These are phyloP conservation scores for Globodera rostochiensis DNA, from an alignment of 1,140 invertebrate species.

Conservation along the genomic window DNA sequence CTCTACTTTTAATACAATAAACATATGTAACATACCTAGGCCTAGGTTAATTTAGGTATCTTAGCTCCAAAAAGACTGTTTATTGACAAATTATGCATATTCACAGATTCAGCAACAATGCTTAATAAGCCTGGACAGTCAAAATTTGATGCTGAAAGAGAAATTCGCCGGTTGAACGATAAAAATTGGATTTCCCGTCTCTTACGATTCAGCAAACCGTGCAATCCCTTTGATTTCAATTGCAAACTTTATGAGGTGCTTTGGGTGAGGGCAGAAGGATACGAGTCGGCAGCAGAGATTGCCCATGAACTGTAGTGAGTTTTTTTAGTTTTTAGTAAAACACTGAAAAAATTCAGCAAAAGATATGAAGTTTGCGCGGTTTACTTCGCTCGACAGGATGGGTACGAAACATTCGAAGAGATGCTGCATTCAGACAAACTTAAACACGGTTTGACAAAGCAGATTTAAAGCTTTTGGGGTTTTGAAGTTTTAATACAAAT, in stretches of 20 bases:
- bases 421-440: background rate
- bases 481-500: too few relatives aligned
- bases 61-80: too few relatives aligned
- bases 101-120: too few relatives aligned
- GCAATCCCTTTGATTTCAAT: background rate
- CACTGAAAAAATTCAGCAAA: background rate
- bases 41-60: too few relatives aligned
- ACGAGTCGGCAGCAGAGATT: background rate
- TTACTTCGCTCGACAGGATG: background rate
- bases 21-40: too few relatives aligned
- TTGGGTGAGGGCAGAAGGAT: background rate
- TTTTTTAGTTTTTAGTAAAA: too few relatives aligned
- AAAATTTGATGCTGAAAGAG: background rate
- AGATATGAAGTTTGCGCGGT: background rate
- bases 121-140: too few relatives aligned
- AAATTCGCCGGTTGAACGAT: background rate
- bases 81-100: too few relatives aligned
- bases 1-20: too few relatives aligned
- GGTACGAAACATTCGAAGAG: background rate
- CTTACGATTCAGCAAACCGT: background rate
- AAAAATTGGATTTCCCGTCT: background rate
- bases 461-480: too few relatives aligned
- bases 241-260: background rate
- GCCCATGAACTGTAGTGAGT: background rate
- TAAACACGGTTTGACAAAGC: background rate